Conservation (phyloP, 1,140 invertebrate species). For the Drosophila saltans region DNA sequence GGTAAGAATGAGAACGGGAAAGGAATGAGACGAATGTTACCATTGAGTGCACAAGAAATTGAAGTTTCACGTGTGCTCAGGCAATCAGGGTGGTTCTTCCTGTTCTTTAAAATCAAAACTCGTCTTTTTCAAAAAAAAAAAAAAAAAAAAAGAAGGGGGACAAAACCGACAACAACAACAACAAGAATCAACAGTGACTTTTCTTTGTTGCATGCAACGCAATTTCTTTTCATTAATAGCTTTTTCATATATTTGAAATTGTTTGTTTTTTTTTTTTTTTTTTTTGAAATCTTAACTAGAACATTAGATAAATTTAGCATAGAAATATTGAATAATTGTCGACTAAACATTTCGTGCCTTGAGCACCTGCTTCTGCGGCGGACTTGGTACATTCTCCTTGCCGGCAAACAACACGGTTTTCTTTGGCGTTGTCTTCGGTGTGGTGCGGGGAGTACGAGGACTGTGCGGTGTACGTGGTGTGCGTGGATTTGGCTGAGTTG, state of each 20-base stretch:
- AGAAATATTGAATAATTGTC: slow-evolving; percentile 24
- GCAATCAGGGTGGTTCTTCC: slow-evolving; percentile 53
- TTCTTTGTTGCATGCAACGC: slow-evolving; percentile 41
- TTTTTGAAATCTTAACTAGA: slow-evolving; percentile 58
- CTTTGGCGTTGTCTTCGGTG: slow-evolving; percentile 71
- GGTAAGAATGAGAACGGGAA: slow-evolving; percentile 35
- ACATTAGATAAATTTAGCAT: slow-evolving; percentile 48
- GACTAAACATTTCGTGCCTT: slow-evolving; percentile 76
- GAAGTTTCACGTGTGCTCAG: slow-evolving; percentile 44
- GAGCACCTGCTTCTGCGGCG: slow-evolving; percentile 80
- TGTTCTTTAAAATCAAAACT: slow-evolving; percentile 57
- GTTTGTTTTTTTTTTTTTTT: neutral
- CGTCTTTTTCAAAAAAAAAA: slow-evolving; percentile 8
- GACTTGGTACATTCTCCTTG: slow-evolving; percentile 78
- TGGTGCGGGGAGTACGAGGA: slow-evolving; percentile 67
- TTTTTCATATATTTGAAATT: slow-evolving; percentile 60
- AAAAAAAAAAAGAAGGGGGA: too few relatives aligned
- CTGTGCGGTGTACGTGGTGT: slow-evolving; percentile 62
- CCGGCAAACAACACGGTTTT: slow-evolving; percentile 77
- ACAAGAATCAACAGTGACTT: neutral
- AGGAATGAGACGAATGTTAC: slow-evolving; percentile 53
- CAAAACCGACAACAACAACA: neutral
- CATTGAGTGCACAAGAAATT: slow-evolving; percentile 40
- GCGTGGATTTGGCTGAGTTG: slow-evolving; percentile 41
- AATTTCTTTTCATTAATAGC: slow-evolving; percentile 11